Base-by-base conservation (phyloP, 2,888 invertebrate species). In the Heliconius hortense region DNA sequence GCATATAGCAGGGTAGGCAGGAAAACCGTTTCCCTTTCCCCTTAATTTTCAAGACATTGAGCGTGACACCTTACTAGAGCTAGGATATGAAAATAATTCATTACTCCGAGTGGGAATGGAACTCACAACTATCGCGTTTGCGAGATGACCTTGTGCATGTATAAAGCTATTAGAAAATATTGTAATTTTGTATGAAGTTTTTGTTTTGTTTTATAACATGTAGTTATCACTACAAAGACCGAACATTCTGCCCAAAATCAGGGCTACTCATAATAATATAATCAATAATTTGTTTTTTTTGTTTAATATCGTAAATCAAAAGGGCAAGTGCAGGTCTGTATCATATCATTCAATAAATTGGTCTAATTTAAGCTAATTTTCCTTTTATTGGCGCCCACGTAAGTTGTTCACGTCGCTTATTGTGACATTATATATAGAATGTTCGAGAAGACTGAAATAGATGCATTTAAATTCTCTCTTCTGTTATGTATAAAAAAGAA, bases 331-430 rank as follows among this genome's bases (percentile, higher is more conserved):
- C 63, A 70, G 62, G 48, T 56, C 60, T 74, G 66, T 62, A 43
- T 66, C 43, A 59, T 75, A 71, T 68, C 73, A 73, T 62, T 56
- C 70, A 78, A 84, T 84, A 85, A 89, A 87, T 87, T 86, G 86
- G 79, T 82, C 85, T 88, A 89, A 90, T 88, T 87, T 74, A 81
- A 83, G 72, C 74, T 88, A 88, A 90, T 89, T 88, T 87, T 82
- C 88, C 86, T 85, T 84, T 90, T 88, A 83, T 79, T 80, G 77
- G 78, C 85, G 81, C 89, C 88, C 82, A 89, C 90, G 82, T 56
- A 64, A 60, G 26, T 10, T 67, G 56, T 64, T 74, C 75, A 21
- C 62, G 24, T 28, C 72, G 59, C 35, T 73, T 73, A 75, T 73
- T 76, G 72, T 73, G 39, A 70, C 63, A 53, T 63, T 76, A 75